These are phyloP conservation scores for Mastacembelus armatus DNA, from an alignment of 2,797 vertebrate genomes.

Conservation along the genomic window DNA sequence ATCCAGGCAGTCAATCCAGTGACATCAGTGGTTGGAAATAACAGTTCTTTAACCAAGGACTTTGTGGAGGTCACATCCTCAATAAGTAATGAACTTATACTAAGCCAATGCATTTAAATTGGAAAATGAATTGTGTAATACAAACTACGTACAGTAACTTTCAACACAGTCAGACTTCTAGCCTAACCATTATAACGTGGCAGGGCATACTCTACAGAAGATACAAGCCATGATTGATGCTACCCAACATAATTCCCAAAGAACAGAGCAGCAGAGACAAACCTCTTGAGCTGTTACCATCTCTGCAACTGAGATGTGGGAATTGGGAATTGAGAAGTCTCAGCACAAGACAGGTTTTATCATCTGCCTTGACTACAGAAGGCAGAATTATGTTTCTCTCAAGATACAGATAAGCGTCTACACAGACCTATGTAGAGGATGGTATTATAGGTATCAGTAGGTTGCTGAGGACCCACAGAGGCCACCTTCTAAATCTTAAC, in stretches of 20 bases:
- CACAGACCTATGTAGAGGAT: background rate
- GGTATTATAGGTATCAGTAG: no score
- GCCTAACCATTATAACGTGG: constrained; percentile 15
- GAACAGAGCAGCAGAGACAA: constrained; percentile 27
- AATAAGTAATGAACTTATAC: constrained; percentile 10
- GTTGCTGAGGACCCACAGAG: background rate
- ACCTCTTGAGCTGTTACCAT: constrained; percentile 15
- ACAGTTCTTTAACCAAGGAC: background rate
- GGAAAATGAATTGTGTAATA: no score
- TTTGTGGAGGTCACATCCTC: constrained; percentile 19
- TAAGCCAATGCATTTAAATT: no score
- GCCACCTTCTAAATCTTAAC: no score
- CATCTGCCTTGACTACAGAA: background rate
- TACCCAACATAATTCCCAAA: constrained; percentile 9
- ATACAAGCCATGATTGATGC: constrained; percentile 13
- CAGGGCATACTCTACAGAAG: constrained; percentile 1
- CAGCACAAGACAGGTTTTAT: constrained; percentile 21
- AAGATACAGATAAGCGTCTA: background rate
- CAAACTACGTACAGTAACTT: background rate
- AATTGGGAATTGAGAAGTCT: constrained; percentile 34
- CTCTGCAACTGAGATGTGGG: constrained; percentile 6
- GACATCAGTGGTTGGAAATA: constrained; percentile 26
- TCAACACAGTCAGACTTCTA: constrained; percentile 1
- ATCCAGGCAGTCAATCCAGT: constrained; percentile 33
- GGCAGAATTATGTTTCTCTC: background rate